Conservation (phyloP, 2,888 invertebrate genomes). For the Microctonus hyperodae region DNA sequence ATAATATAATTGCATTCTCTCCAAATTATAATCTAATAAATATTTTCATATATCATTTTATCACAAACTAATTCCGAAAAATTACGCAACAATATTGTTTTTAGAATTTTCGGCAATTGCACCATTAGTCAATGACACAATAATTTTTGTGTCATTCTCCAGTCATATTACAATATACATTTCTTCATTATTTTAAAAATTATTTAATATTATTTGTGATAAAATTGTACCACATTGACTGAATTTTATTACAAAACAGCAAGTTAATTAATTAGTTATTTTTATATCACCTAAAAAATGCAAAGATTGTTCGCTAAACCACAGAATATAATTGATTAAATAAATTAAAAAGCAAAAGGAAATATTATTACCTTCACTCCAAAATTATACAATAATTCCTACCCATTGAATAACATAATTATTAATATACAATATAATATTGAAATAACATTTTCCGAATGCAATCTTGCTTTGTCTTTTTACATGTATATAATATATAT, state of each 20-base stretch:
- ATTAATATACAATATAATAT: constrained; percentile 39
- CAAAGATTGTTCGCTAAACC: constrained; percentile 15
- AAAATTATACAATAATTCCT: background rate
- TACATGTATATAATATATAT: constrained; percentile 29
- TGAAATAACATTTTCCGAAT: constrained; percentile 44
- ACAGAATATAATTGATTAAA: constrained; percentile 21
- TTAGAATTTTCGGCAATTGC: background rate
- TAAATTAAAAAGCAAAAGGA: constrained; percentile 29
- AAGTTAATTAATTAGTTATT: background rate
- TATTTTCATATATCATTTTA: background rate
- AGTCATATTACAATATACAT: background rate
- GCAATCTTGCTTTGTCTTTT: constrained; percentile 46
- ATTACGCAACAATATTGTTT: background rate
- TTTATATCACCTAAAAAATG: constrained; percentile 19
- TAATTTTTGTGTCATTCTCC: background rate
- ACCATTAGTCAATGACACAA: background rate
- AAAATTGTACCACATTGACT: background rate
- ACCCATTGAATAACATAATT: constrained; percentile 24
- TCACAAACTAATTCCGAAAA: background rate
- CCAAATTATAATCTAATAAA: background rate
- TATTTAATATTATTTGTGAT: background rate
- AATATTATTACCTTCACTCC: constrained; percentile 11
- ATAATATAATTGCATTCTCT: background rate
- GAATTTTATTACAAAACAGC: background rate
- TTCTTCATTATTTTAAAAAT: background rate